phyloP scores from a whole-genome alignment of 2,797 vertebrate genomes.

The Mionectes olivaceus region DNA sequence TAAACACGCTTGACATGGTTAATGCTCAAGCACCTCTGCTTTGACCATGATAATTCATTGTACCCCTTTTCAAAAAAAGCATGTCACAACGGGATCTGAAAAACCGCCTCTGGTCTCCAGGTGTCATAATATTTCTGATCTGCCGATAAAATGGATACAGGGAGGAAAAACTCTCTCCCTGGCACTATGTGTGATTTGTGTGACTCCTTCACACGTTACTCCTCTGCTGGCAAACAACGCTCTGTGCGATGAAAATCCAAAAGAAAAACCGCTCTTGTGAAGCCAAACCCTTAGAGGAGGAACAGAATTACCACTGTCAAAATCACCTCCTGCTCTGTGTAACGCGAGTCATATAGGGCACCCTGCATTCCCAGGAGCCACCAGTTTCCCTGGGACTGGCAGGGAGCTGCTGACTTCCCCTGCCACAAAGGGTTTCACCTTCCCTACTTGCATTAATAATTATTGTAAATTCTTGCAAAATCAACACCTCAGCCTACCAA shows the following conservation, averaged over 20 bases:
- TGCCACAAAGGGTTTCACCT: too few relatives aligned
- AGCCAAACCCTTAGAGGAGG: not conserved
- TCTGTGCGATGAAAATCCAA: not conserved
- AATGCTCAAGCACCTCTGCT: not conserved
- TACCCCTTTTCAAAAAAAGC: not conserved
- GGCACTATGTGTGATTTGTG: constrained; percentile 20
- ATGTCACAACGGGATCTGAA: not conserved
- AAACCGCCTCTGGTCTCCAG: constrained; percentile 33
- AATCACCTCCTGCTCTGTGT: not conserved
- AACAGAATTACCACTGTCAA: not conserved
- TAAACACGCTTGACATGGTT: not conserved
- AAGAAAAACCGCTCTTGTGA: not conserved
- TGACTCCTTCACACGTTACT: constrained; percentile 25
- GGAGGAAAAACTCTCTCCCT: not conserved
- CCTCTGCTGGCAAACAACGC: not conserved
- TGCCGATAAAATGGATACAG: constrained; percentile 45
- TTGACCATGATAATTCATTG: not conserved
- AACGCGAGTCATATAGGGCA: not conserved
- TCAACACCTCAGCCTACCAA: not conserved
- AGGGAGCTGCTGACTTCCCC: not conserved
- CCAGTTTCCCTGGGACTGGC: rapidly evolving
- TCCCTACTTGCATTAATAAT: not conserved
- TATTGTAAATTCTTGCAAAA: not conserved
- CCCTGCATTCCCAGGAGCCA: not conserved
- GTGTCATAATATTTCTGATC: constrained; percentile 32